These are phyloP conservation scores for Turnix velox DNA, from an alignment of 2,113 vertebrate genomes.

Conservation along the genomic window DNA sequence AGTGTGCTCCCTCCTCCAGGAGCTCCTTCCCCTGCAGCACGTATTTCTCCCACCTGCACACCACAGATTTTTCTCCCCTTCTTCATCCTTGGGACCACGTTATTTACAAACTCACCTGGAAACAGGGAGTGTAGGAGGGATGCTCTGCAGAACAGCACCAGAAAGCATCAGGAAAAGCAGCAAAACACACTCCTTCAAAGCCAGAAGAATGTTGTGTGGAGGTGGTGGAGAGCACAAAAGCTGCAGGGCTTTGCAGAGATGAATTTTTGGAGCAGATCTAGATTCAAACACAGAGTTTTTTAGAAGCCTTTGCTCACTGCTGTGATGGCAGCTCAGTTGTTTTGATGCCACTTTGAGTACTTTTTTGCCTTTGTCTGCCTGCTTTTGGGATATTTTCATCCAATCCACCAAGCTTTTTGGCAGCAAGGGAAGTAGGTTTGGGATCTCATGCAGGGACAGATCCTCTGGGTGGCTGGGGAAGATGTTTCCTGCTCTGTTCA, in stretches of 20 bases:
- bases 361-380: not conserved
- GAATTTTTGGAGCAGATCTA: not conserved
- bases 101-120: not conserved
- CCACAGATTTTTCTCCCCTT: not conserved
- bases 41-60: not conserved
- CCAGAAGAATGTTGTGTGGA: not conserved
- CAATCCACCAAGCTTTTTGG: accelerated
- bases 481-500: not conserved
- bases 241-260: not conserved
- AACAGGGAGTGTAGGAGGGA: not conserved
- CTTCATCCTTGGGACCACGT: not conserved
- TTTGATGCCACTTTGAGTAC: not conserved
- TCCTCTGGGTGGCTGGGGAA: not conserved
- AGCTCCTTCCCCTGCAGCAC: accelerated
- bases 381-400: accelerated
- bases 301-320: not conserved
- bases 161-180: not conserved
- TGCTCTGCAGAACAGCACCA: not conserved
- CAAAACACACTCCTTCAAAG: not conserved
- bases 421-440: not conserved
- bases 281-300: accelerated
- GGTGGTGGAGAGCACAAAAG: not conserved
- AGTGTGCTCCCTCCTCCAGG: too few relatives aligned
- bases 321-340: too few relatives aligned
- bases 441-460: not conserved